Conservation (phyloP, 2,797 vertebrate species). For the Valencia hispanica region DNA sequence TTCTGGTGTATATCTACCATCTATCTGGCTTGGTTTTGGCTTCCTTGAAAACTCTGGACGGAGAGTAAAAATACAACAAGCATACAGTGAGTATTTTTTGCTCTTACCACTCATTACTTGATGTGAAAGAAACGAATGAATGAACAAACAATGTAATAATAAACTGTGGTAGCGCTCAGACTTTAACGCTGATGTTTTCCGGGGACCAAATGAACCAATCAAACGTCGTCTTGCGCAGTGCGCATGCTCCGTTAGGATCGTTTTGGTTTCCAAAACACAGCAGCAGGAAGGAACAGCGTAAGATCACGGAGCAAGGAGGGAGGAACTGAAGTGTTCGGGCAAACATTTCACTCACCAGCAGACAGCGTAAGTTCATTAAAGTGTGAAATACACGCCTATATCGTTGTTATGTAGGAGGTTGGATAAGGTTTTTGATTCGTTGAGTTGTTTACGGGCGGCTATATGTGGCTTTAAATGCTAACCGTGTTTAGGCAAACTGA, state of each 20-base stretch:
- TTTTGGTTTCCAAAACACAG: not conserved
- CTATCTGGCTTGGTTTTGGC: not conserved
- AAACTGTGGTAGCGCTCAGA: not conserved
- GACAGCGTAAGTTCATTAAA: conserved; percentile 53
- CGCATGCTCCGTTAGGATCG: conserved; percentile 58
- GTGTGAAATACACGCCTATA: not conserved
- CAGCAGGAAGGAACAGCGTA: not conserved
- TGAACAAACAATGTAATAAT: no score
- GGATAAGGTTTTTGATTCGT: not conserved
- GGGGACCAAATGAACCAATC: conserved; percentile 46
- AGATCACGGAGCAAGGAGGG: not conserved
- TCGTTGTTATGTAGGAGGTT: not conserved
- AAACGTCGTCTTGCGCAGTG: rapidly evolving
- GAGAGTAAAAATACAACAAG: not conserved
- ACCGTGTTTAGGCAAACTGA: conserved; percentile 8
- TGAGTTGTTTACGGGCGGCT: not conserved
- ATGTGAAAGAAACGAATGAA: not conserved
- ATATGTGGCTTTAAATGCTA: conserved; percentile 11
- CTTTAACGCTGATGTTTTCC: not conserved
- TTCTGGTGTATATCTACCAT: not conserved
- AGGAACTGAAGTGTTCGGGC: conserved; percentile 17
- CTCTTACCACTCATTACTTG: not conserved
- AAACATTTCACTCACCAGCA: not conserved
- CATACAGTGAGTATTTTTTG: not conserved
- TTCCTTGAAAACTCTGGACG: not conserved